phyloP scores from a whole-genome alignment of 2,888 invertebrate genomes.

The Drosophila mayaguana region DNA sequence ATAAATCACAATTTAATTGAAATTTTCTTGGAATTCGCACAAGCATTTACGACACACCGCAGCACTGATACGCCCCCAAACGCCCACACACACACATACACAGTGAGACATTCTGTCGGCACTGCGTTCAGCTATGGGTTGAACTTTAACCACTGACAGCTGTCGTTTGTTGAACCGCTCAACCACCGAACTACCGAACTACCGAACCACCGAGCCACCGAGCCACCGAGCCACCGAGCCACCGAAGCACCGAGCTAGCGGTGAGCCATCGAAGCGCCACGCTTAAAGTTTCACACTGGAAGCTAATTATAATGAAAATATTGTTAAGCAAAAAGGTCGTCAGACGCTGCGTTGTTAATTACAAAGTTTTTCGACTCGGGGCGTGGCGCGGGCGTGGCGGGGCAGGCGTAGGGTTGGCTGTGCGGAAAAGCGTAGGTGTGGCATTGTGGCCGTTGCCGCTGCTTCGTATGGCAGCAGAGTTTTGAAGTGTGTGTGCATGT shows the following conservation, averaged over 20 bases:
- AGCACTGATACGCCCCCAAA: constrained; percentile 13
- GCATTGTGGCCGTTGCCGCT: background rate
- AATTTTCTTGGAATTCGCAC: constrained; percentile 13
- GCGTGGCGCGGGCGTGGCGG: background rate
- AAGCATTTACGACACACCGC: constrained; percentile 10
- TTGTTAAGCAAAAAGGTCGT: constrained; percentile 55
- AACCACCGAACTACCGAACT: constrained; percentile 15
- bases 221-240: constrained; percentile 14
- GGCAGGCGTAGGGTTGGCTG: background rate
- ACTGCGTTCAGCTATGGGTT: constrained; percentile 6
- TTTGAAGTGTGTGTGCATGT: constrained; percentile 43
- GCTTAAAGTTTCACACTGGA: constrained; percentile 34
- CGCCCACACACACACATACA: background rate
- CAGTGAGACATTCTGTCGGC: background rate
- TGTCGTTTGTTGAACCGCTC: constrained; percentile 39
- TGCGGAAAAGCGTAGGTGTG: background rate
- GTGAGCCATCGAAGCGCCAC: constrained; percentile 24
- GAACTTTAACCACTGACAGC: constrained; percentile 48
- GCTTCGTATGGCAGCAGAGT: constrained; percentile 18
- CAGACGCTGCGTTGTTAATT: constrained; percentile 65
- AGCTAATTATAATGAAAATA: constrained; percentile 61
- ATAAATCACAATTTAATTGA: constrained; percentile 25
- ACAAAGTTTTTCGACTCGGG: constrained; percentile 68
- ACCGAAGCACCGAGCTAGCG: constrained; percentile 19
- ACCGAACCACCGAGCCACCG: constrained; percentile 17